Evolutionary conservation across 2,113 vertebrate species (phyloP).

Genomic region (Megaceryle torquata): DNA sequence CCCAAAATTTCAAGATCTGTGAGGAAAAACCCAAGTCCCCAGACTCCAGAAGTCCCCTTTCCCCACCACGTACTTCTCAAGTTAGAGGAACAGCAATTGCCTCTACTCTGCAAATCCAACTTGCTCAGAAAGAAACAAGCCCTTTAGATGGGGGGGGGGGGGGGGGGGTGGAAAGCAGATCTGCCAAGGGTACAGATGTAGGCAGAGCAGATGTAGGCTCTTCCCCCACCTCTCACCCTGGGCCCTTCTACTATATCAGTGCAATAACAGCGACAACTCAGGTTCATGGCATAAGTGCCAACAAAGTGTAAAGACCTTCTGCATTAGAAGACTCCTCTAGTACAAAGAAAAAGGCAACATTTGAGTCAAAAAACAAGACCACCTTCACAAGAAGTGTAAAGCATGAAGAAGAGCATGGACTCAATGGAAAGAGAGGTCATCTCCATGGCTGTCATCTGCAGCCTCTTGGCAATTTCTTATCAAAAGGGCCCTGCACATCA

Average conservation of each 20-base stretch:
- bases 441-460: not conserved
- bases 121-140: not conserved
- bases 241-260: not conserved
- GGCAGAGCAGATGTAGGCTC: not conserved
- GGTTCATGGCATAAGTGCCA: not conserved
- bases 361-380: not conserved
- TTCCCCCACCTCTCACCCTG: not conserved
- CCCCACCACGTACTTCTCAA: not conserved
- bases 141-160: not conserved
- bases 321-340: not conserved
- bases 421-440: not conserved
- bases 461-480: not conserved
- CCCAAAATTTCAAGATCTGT: not conserved
- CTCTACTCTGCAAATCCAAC: not conserved
- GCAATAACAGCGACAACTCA: not conserved
- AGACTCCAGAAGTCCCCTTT: not conserved
- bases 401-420: not conserved
- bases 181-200: not conserved
- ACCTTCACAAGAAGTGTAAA: not conserved
- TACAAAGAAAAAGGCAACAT: not conserved
- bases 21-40: not conserved
- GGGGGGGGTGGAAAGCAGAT: not conserved
- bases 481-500: not conserved
- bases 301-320: not conserved
- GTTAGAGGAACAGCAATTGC: not conserved